A percentile compares a stretch with the other conserved stretches of the same genome.
phyloP scores from a whole-genome alignment of 2,797 vertebrate genomes.

The Poecile montanus region DNA sequence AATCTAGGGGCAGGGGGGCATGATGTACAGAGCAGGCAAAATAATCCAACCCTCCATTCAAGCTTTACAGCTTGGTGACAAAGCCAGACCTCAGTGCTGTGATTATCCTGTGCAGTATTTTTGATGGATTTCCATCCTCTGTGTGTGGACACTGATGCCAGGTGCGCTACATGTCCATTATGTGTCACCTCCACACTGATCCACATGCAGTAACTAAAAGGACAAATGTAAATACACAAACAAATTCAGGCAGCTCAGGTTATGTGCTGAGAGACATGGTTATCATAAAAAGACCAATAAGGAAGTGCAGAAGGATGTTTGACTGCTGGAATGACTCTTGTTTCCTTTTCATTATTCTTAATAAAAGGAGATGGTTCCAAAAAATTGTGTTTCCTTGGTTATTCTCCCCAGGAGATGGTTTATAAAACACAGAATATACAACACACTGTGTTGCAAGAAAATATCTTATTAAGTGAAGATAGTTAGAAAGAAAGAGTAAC shows the following conservation, averaged over 20 bases:
- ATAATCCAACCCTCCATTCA: background rate
- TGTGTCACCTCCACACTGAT: background rate
- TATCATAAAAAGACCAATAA: conserved; percentile 69
- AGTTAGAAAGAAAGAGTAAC: conserved; percentile 73
- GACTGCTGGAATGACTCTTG: conserved; percentile 75
- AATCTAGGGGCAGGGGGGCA: background rate
- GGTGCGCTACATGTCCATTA: background rate
- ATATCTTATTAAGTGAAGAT: conserved; percentile 74
- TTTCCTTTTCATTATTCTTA: conserved; percentile 80
- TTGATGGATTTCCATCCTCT: background rate
- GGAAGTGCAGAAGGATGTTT: conserved; percentile 60
- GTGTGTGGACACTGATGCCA: background rate
- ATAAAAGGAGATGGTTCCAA: conserved; percentile 77
- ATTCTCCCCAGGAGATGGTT: conserved; percentile 78
- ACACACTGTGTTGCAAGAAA: conserved; percentile 67
- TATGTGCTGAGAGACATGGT: background rate
- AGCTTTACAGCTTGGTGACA: background rate
- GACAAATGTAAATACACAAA: conserved; percentile 21
- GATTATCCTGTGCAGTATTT: background rate
- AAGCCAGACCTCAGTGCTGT: background rate
- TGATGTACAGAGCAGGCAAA: background rate
- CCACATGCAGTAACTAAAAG: background rate
- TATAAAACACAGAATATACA: conserved; percentile 72
- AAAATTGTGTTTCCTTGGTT: conserved; percentile 76
- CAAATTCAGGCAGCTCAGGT: background rate